These are phyloP conservation scores for Drosophila seclusa DNA, from an alignment of 2,888 invertebrate genomes.

Conservation along the genomic window DNA sequence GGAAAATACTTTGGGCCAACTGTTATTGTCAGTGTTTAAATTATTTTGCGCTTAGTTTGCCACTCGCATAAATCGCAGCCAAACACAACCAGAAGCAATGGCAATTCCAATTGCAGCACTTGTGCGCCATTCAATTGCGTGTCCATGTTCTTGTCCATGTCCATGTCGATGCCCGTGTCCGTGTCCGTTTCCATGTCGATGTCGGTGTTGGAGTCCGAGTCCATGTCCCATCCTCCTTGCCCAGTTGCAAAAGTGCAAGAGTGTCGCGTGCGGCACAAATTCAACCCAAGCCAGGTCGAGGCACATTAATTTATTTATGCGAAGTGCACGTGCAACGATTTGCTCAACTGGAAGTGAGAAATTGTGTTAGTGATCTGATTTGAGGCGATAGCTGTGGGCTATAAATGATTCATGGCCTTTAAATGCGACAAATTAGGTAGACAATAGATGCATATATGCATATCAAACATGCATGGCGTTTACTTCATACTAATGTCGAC, in stretches of 20 bases:
- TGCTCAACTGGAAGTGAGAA: slow-evolving; percentile 77
- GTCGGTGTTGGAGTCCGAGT: slow-evolving; percentile 21
- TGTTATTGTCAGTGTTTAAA: slow-evolving; percentile 81
- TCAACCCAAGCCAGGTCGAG: slow-evolving; percentile 43
- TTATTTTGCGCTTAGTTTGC: slow-evolving; percentile 80
- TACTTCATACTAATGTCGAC: slow-evolving; percentile 32
- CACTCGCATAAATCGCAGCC: slow-evolving; percentile 77
- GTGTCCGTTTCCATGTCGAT: slow-evolving; percentile 30
- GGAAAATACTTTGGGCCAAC: slow-evolving; percentile 70
- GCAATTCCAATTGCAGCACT: slow-evolving; percentile 44
- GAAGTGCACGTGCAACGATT: slow-evolving; percentile 79
- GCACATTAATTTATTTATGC: slow-evolving; percentile 82
- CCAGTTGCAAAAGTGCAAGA: slow-evolving; percentile 17
- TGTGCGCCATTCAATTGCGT: slow-evolving; percentile 50
- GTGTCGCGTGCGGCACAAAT: slow-evolving; percentile 55
- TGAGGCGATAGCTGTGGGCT: slow-evolving; percentile 24
- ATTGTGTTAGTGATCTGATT: slow-evolving; percentile 64
- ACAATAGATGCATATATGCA: background rate
- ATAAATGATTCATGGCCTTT: slow-evolving; percentile 67
- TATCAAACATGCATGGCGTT: background rate
- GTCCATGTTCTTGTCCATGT: slow-evolving; percentile 34
- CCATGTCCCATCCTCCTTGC: slow-evolving; percentile 14
- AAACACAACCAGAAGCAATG: slow-evolving; percentile 20
- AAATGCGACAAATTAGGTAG: slow-evolving; percentile 38
- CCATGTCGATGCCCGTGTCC: slow-evolving; percentile 18